Evolutionary conservation across 2,797 vertebrate genomes (phyloP), one percentile per base, ranked within the genome.

Genomic region (Pempheris klunzingeri): DNA sequence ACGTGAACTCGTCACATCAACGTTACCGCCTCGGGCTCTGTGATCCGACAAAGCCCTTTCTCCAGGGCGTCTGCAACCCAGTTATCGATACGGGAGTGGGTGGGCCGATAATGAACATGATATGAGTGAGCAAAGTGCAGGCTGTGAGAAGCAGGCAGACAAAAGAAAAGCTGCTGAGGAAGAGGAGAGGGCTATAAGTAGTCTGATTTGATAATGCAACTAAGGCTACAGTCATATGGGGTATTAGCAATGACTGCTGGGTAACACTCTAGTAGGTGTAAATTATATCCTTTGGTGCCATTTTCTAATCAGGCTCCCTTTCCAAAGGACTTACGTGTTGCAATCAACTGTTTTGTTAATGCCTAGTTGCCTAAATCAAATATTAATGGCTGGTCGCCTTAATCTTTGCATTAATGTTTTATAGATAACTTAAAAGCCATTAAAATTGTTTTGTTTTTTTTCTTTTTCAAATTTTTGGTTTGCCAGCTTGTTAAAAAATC

Each of bases 81-180:
- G 22, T 66, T 82, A 83, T 44, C 61, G 72, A 81, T 67, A 54
- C 39, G 65, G 58, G 26, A 58, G 59, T 78, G 73, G 71, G 59
- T 80, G 83, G 75, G 78, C 50, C 11, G 28, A 66, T 77, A 77
- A 87, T 81, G 46, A 84, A 69, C 59, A 71, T 54, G 54, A 82
- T 76, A 64, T 34, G 34, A 53, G 66, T 47, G 60, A 46, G 24
- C 30, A 43, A 73, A 62, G n/a, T 32, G n/a, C 30, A 32, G 0
- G 2, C 28, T 38, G 44, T 30, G 34, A 68, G 12, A 65, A 72
- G 30, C 38, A 65, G 53, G 30, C 18, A 63, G 53, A 5, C 10
- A 58, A 38, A 15, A 52, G 3, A 38, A 17, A 59, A 24, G 26
- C 13, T 8, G 4, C 11, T 30, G 20, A 72, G 26, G 52, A 15